A percentile compares a stretch with the other conserved stretches of the same genome.
These are phyloP conservation scores for Oreochromis aureus DNA, from an alignment of 2,113 vertebrate genomes.

Conservation along the genomic window DNA sequence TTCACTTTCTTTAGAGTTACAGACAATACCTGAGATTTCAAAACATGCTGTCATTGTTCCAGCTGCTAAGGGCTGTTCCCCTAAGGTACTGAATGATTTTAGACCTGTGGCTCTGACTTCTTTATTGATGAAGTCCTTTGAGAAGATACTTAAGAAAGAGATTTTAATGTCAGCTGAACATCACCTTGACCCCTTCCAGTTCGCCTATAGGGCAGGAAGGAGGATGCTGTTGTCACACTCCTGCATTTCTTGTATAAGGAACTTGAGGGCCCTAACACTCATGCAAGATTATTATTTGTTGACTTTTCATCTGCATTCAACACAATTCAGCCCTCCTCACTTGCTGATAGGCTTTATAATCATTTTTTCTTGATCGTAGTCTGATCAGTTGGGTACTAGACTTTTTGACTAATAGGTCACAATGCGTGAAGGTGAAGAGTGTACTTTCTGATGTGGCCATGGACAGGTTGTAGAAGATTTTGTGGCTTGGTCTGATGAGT, in stretches of 20 bases:
- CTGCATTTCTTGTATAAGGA: background rate
- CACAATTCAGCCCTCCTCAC: background rate
- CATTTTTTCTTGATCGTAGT: background rate
- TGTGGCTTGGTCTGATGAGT: too few relatives aligned
- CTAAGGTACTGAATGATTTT: background rate
- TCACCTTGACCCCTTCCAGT: background rate
- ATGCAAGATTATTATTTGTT: background rate
- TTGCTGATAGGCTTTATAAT: background rate
- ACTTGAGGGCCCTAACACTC: background rate
- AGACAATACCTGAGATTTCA: background rate
- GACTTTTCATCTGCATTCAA: background rate
- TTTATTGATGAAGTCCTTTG: background rate
- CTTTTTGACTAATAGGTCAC: background rate
- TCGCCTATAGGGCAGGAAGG: background rate
- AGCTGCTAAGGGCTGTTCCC: background rate
- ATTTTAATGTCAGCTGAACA: background rate
- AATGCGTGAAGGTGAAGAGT: too few relatives aligned
- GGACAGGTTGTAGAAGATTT: too few relatives aligned
- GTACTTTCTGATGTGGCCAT: too few relatives aligned
- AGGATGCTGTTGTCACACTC: background rate
- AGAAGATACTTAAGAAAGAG: background rate
- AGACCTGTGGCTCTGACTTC: background rate
- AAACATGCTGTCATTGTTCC: background rate
- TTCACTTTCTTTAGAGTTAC: background rate
- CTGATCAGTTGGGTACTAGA: background rate